Percentiles rank a stretch among this genome's conserved stretches.
phyloP scores from a whole-genome alignment of 2,888 invertebrate genomes.

The Dorcus hopei region DNA sequence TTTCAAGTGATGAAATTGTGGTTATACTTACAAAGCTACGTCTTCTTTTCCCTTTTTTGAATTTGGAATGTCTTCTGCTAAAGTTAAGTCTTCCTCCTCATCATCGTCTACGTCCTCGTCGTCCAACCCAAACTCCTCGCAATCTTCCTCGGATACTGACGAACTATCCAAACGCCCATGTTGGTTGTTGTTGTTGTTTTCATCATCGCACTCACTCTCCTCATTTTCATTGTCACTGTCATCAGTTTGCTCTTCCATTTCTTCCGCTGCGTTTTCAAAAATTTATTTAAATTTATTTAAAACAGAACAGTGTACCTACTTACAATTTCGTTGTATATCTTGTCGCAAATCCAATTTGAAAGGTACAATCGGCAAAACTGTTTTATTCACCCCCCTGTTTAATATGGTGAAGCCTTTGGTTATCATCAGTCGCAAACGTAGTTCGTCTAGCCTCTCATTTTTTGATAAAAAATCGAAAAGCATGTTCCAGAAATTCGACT shows the following conservation, averaged over 20 bases:
- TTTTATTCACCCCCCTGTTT: slow-evolving; percentile 22
- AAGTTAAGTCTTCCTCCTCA: not conserved
- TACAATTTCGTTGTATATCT: slow-evolving; percentile 17
- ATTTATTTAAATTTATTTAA: not conserved
- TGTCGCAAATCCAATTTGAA: slow-evolving; percentile 20
- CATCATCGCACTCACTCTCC: slow-evolving; percentile 23
- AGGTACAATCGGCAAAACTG: slow-evolving; percentile 17
- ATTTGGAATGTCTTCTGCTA: not conserved
- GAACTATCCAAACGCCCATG: not conserved
- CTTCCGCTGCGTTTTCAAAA: not conserved
- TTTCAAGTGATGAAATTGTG: not conserved
- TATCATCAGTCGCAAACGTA: slow-evolving; percentile 20
- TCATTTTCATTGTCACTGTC: slow-evolving; percentile 30
- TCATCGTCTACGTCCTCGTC: slow-evolving; percentile 14
- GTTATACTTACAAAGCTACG: not conserved
- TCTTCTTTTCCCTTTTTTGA: not conserved
- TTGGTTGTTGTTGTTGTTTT: not conserved
- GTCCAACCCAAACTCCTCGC: slow-evolving; percentile 17
- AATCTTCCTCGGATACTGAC: slow-evolving; percentile 13
- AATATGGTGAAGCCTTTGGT: slow-evolving; percentile 29
- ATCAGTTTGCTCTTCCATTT: slow-evolving; percentile 17
- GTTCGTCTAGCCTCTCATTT: slow-evolving; percentile 23
- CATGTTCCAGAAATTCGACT: slow-evolving; percentile 21
- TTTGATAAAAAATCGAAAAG: slow-evolving; percentile 27
- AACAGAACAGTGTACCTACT: not conserved